Evolutionary conservation across 2,113 vertebrate genomes (phyloP).

Genomic region (Plecotus auritus): DNA sequence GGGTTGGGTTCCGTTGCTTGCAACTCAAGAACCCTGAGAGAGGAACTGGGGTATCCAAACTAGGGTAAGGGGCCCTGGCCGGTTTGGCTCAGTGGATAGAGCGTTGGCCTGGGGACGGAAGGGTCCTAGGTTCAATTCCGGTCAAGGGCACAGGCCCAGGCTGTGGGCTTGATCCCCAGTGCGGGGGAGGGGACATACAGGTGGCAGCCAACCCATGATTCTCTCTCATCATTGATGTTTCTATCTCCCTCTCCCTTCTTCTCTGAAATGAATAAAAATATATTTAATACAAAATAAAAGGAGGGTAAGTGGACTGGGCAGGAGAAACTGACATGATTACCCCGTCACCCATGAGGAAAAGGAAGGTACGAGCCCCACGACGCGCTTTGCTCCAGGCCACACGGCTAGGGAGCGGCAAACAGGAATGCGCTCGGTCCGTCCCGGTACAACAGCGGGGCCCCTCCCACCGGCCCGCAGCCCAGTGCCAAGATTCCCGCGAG

Average conservation of each 20-base stretch:
- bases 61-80: too few species aligned
- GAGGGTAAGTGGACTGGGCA: not conserved
- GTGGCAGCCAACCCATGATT: too few species aligned
- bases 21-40: not conserved
- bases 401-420: not conserved
- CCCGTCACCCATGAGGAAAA: not conserved
- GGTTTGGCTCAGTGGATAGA: too few species aligned
- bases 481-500: constrained; percentile 32
- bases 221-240: too few species aligned
- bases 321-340: not conserved
- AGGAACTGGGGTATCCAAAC: not conserved
- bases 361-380: not conserved
- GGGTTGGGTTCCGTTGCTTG: not conserved
- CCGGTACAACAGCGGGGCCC: not conserved
- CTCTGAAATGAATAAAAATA: too few species aligned
- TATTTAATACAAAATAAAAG: not conserved
- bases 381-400: not conserved
- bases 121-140: too few species aligned
- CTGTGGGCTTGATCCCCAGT: too few species aligned
- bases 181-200: too few species aligned
- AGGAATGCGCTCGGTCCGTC: not conserved
- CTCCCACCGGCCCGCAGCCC: not conserved
- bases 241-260: too few species aligned
- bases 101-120: too few species aligned
- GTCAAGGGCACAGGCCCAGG: too few species aligned